Percentiles rank a stretch among this genome's conserved stretches.
phyloP scores from a whole-genome alignment of 2,113 vertebrate species.

The Salvator merianae region DNA sequence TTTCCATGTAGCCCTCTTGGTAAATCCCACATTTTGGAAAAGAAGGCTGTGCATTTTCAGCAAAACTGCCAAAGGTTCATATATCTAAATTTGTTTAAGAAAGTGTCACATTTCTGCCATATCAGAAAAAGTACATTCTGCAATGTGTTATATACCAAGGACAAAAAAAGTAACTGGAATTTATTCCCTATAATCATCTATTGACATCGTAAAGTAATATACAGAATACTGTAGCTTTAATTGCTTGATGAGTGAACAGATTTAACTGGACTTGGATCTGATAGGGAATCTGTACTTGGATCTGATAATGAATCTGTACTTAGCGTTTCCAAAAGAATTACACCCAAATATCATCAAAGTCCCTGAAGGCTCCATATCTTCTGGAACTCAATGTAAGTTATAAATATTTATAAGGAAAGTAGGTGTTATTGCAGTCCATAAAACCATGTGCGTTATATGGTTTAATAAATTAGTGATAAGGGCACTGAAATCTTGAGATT shows the following conservation, averaged over 20 bases:
- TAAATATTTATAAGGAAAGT: slow-evolving; percentile 13
- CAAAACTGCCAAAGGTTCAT: too few species aligned
- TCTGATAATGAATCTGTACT: slow-evolving; percentile 33
- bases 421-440: slow-evolving; percentile 20
- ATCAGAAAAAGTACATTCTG: too few species aligned
- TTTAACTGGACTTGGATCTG: background rate
- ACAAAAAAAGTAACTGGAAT: too few species aligned
- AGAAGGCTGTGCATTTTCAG: too few species aligned
- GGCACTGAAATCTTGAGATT: background rate
- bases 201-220: slow-evolving; percentile 19
- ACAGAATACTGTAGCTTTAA: background rate
- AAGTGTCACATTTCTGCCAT: too few species aligned
- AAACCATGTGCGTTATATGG: background rate
- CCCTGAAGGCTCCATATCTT: background rate
- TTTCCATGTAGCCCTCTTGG: too few species aligned
- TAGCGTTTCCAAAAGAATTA: slow-evolving; percentile 28
- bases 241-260: background rate
- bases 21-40: too few species aligned
- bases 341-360: slow-evolving; percentile 10
- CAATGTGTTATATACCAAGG: too few species aligned
- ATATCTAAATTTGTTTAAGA: too few species aligned
- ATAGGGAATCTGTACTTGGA: background rate
- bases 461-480: background rate
- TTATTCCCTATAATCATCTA: slow-evolving; percentile 27
- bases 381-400: background rate